Evolutionary conservation across 1,140 invertebrate species (phyloP), one percentile per base, ranked within the genome.

Genomic region (Chlorops oryzae): DNA sequence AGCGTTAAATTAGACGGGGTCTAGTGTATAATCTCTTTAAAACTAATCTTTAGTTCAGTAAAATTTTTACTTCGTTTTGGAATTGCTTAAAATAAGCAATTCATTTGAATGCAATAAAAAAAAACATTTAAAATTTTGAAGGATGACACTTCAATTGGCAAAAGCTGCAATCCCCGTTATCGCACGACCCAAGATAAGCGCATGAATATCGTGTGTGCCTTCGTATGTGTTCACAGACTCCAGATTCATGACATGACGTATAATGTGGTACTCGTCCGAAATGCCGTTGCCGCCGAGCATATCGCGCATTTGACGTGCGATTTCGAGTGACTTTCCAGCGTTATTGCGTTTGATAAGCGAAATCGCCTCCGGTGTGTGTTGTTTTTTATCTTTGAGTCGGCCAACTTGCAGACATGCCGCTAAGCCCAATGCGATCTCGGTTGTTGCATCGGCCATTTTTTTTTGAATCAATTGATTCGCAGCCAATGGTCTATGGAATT

Each of bases 141-240:
- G n/a, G n/a, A n/a, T n/a, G 7, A 39, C 17, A 39, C 1, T 40
- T 62, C 45, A 70, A 51, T 70, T 69, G 17, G 63, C 66, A 46
- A 98, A 98, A 32, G 96, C 89, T 58, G 89, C 79, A 41, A 98
- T 78, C 55, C 95, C 96, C 7, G 96, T 99, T 47, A 99, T 96
- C 10, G 90, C 91, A 74, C 89, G 80, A 4, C 96, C 96, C 45
- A 99, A 76, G 61, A 99, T 93, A 22, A 99, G 74, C 2, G 92
- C 87, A 74, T 99, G 96, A 61, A 99, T 89, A 74, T 99, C 96
- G 70, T 94, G 90, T 3, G 96, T 99, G 78, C 96, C 97, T 85
- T 99, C 97, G 72, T 99, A 99, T 20, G 97, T 99, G 65, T 98
- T 96, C 2, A 99, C 96, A 23, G 93, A 84, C 77, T 99, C 97